Percentiles rank a stretch among this genome's conserved stretches.
Evolutionary conservation across 1,140 invertebrate species (phyloP).

Genomic region (Aphidius gifuensis): DNA sequence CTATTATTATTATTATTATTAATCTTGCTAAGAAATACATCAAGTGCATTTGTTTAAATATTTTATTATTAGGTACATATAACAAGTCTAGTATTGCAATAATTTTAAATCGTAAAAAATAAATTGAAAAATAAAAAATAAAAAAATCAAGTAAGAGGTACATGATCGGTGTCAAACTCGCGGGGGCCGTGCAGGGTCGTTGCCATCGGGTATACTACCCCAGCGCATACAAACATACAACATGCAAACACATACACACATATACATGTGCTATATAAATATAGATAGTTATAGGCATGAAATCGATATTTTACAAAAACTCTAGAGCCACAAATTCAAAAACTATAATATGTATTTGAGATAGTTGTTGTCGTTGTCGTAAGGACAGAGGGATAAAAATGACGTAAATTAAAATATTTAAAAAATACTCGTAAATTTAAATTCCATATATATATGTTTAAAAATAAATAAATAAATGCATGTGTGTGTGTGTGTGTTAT

Average conservation of each 20-base stretch:
- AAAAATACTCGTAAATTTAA: too few species aligned
- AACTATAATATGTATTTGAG: too few species aligned
- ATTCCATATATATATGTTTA: too few species aligned
- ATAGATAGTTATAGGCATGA: slow-evolving; percentile 9
- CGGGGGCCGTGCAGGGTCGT: slow-evolving; percentile 41
- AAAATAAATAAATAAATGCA: too few species aligned
- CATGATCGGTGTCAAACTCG: slow-evolving; percentile 19
- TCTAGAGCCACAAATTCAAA: too few species aligned
- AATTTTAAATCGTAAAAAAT: too few species aligned
- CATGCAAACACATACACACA: neutral
- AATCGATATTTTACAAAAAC: slow-evolving; percentile 44
- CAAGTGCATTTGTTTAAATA: too few species aligned
- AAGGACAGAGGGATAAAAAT: neutral
- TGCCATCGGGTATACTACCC: slow-evolving; percentile 45
- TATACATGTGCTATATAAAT: slow-evolving; percentile 1
- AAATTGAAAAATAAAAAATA: slow-evolving; percentile 16
- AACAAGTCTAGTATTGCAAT: too few species aligned
- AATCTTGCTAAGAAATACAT: neutral
- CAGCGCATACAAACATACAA: slow-evolving; percentile 26
- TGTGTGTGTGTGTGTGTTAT: too few species aligned
- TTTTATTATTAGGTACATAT: too few species aligned
- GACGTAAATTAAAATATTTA: neutral
- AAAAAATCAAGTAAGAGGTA: slow-evolving; percentile 13
- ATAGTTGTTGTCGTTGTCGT: too few species aligned
- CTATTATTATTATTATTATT: neutral